phyloP scores from a whole-genome alignment of 2,113 vertebrate genomes.

The Clarias gariepinus region DNA sequence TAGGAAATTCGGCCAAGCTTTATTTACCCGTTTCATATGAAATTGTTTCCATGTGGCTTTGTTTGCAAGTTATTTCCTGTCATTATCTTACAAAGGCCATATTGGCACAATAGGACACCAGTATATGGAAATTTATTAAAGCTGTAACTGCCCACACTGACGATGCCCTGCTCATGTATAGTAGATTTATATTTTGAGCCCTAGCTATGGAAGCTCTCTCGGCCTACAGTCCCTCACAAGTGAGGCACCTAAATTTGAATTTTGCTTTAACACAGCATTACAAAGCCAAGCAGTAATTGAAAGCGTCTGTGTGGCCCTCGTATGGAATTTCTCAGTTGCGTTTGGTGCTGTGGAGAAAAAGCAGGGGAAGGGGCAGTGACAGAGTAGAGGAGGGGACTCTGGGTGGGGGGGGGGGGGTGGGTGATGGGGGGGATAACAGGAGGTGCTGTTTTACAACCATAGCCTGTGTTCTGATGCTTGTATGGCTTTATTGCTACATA shows the following conservation, averaged over 20 bases:
- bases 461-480: slow-evolving; percentile 52
- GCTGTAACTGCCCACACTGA: not conserved
- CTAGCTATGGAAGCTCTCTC: slow-evolving; percentile 42
- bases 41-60: slow-evolving; percentile 20
- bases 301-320: slow-evolving; percentile 66
- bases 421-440: not conserved
- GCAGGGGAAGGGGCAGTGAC: not conserved
- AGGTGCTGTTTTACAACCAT: slow-evolving; percentile 54
- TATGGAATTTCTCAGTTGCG: slow-evolving; percentile 65
- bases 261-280: slow-evolving; percentile 51
- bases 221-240: slow-evolving; percentile 17
- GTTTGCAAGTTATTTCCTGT: slow-evolving; percentile 45
- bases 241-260: slow-evolving; percentile 48
- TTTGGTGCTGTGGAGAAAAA: slow-evolving; percentile 52
- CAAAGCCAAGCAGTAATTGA: slow-evolving; percentile 64
- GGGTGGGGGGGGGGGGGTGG: too few relatives aligned
- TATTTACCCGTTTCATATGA: slow-evolving; percentile 6
- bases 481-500: slow-evolving; percentile 60
- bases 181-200: slow-evolving; percentile 1
- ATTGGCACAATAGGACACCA: not conserved
- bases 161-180: not conserved
- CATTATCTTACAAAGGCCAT: slow-evolving; percentile 9
- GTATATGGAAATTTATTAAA: not conserved
- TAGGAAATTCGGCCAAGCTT: slow-evolving; percentile 8
- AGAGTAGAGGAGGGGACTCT: slow-evolving; percentile 34